These are phyloP conservation scores for Bombus sibiricus DNA, from an alignment of 1,140 invertebrate genomes.

Conservation along the genomic window DNA sequence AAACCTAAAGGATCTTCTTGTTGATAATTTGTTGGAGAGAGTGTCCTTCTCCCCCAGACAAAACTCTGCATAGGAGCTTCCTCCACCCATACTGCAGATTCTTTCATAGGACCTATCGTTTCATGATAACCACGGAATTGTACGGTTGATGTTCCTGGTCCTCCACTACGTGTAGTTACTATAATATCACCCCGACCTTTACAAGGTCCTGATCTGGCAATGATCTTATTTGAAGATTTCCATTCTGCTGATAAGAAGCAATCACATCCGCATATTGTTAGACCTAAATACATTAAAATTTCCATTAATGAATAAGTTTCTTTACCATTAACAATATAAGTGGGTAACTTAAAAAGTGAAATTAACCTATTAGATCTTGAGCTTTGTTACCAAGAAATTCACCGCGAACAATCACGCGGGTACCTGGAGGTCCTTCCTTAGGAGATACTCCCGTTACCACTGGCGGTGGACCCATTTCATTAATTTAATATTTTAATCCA, in stretches of 20 bases:
- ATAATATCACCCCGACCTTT: conserved; percentile 98
- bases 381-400: conserved; percentile 95
- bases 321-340: neutral
- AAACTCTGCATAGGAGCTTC: conserved; percentile 91
- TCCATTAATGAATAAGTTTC: neutral
- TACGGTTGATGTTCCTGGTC: conserved; percentile 96
- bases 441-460: conserved; percentile 98
- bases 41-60: conserved; percentile 90
- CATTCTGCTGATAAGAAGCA: conserved; percentile 98
- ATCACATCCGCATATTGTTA: conserved; percentile 97
- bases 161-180: conserved; percentile 94
- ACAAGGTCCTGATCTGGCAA: conserved; percentile 95
- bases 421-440: conserved; percentile 98
- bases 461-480: conserved; percentile 88
- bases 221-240: conserved; percentile 98
- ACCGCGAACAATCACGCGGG: conserved; percentile 96
- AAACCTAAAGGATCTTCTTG: conserved; percentile 97
- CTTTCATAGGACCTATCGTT: conserved; percentile 96
- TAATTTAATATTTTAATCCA: conserved; percentile 22
- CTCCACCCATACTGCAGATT: conserved; percentile 99
- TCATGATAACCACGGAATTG: conserved; percentile 96
- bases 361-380: conserved; percentile 93
- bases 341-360: neutral
- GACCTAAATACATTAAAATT: conserved; percentile 83
- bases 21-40: conserved; percentile 92